Conservation (phyloP, 2,797 vertebrate species). For the Myiotriccus ornatus region DNA sequence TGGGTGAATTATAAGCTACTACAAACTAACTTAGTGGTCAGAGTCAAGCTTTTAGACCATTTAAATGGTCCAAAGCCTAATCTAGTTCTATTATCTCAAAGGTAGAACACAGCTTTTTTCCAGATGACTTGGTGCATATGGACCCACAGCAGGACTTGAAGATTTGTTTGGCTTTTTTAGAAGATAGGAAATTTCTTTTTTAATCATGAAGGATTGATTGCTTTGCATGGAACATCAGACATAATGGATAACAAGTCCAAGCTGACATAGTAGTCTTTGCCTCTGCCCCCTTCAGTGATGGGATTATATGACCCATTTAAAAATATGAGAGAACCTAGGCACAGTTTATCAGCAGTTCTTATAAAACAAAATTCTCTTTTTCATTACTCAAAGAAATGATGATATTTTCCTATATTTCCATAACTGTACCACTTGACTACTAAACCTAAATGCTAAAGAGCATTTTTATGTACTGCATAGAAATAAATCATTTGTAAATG, state of each 20-base stretch:
- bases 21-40: background rate
- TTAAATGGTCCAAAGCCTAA: background rate
- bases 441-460: background rate
- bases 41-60: background rate
- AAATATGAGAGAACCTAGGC: background rate
- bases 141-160: background rate
- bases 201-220: background rate
- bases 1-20: background rate
- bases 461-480: background rate
- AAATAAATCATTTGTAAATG: constrained; percentile 57
- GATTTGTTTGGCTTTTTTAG: background rate
- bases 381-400: constrained; percentile 14
- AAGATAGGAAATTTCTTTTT: background rate
- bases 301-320: background rate
- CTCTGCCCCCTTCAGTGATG: background rate
- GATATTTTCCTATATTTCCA: background rate
- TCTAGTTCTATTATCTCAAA: background rate
- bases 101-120: background rate
- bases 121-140: background rate
- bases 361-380: background rate
- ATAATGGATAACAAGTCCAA: background rate
- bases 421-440: background rate
- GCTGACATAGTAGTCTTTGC: background rate
- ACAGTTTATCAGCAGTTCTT: constrained; percentile 19
- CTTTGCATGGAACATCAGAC: background rate